Evolutionary conservation across 2,797 vertebrate species (phyloP), one percentile per base, ranked within the genome.

Genomic region (Rhinichthys osculus): DNA sequence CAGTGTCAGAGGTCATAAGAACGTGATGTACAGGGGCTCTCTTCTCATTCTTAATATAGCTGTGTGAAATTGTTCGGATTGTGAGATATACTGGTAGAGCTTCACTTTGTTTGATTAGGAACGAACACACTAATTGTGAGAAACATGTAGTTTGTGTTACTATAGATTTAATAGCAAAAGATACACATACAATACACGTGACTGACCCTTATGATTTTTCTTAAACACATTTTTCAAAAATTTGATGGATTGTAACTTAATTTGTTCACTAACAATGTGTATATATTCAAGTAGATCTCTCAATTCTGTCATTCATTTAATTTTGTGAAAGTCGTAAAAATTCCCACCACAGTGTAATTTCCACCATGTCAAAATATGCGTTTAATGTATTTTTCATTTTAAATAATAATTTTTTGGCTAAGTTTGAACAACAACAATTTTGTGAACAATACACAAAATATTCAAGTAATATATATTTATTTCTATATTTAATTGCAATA

Each of bases 11-110:
- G 62, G 73, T 82, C 71, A 70, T 70, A 59, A 57, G 71, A 66
- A 33, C 33, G 35, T 76, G 72, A 69, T 76, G 62, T 78, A 50
- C 30, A 84, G 47, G 40, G 40, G 76, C 82, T n/a, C 54, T 52
- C 57, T 38, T 73, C 19, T 67, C 59, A 44, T 57, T 81, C 81
- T 69, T 84, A 57, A 72, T 81, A 67, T 76, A 83, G 77, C 23
- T 54, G 82, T 84, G 81, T 83, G 74, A 86, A 86, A 82, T 76
- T 50, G 73, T 78, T 86, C 23, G 16, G 38, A 80, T 80, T 81
- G 69, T 73, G 67, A 73, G 30, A 79, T 3, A 35, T 35, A 16
- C 69, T 80, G 69, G 23, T 73, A 72, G 19, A 85, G 67, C 40
- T 71, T 71, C 10, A 72, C 21, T 42, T 47, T 85, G 52, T 81